Evolutionary conservation across 2,113 vertebrate species (phyloP), one percentile per base, ranked within the genome.

Genomic region (Tricholaema leucomelas): DNA sequence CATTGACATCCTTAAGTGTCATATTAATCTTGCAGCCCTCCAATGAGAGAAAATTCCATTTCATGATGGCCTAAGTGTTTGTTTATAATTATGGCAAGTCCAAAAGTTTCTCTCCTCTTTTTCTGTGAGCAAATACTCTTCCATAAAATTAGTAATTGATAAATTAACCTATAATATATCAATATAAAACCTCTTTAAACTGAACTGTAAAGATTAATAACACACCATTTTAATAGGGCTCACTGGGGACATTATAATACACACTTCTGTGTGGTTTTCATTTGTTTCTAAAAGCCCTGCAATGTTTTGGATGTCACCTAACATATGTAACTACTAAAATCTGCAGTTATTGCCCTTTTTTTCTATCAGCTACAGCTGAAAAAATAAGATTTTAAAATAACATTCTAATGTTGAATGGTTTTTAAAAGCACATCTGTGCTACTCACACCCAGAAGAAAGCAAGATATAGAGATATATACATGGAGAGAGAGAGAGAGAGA

Each of bases 21-120:
- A 59, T 73, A 92, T 87, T 94, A 91, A 94, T 92, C 94, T 91
- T 88, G 81, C 72, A 86, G 81, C 77, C 93, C 83, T 92, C 63
- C 88, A 91, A 93, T 85, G 60, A 92, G 33, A 90, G 66, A 55
- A 95, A 93, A 91, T 70, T 81, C 84, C 82, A 65, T 71, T 81
- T 70, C 58, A 67, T 87, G 79, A 93, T 85, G 92, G 60, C 67
- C 46, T 85, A 88, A 94, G 66, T 90, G 64, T 87, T 93, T 96
- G 75, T 90, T 92, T 94, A 87, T 56, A 93, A 91, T 92, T 87
- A 88, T 23, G 35, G 65, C 24, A 81, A 65, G 88, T 90, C 88
- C 92, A 91, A 94, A 91, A 60, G 1, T 46, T 90, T 80, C 36
- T 54, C 21, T 76, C 44, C 79, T 66, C 35, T 74, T 77, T 70